Percentiles rank a stretch among this genome's conserved stretches.
Evolutionary conservation across 2,888 invertebrate species (phyloP).

Genomic region (Drosophila peninsularis): DNA sequence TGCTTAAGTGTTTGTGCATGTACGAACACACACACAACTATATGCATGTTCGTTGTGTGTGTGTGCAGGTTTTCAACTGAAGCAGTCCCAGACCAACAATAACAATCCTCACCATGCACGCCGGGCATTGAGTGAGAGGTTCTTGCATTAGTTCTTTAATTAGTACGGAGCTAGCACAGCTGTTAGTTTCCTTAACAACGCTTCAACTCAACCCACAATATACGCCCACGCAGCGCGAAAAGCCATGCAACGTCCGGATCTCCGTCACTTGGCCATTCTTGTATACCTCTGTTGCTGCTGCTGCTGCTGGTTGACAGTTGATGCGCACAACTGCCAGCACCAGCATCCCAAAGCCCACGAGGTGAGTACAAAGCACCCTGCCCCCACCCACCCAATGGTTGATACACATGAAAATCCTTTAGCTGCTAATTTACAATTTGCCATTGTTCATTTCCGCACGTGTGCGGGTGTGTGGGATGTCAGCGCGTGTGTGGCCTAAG

Average conservation of each 20-base stretch:
- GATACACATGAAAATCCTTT: not conserved
- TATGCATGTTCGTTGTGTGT: slow-evolving; percentile 23
- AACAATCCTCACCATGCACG: slow-evolving; percentile 35
- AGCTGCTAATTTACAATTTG: not conserved
- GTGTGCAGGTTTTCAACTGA: slow-evolving; percentile 37
- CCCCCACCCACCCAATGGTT: not conserved
- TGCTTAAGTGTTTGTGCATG: slow-evolving; percentile 33
- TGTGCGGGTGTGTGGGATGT: not conserved
- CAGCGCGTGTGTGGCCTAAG: not conserved
- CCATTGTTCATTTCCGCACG: not conserved
- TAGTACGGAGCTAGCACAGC: slow-evolving; percentile 33
- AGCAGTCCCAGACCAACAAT: slow-evolving; percentile 15
- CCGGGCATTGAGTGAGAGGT: slow-evolving; percentile 29
- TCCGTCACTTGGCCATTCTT: slow-evolving; percentile 34
- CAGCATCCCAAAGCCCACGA: slow-evolving; percentile 89
- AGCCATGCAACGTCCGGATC: slow-evolving; percentile 30
- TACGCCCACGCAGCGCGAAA: slow-evolving; percentile 15
- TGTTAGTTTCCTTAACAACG: slow-evolving; percentile 11
- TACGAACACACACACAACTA: slow-evolving; percentile 11
- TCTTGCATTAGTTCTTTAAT: slow-evolving; percentile 38
- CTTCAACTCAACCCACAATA: slow-evolving; percentile 1
- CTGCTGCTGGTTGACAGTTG: slow-evolving; percentile 32
- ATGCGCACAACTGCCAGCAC: slow-evolving; percentile 87
- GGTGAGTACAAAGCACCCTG: slow-evolving; percentile 84
- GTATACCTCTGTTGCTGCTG: slow-evolving; percentile 27